Conservation (phyloP, 1,140 invertebrate genomes). For the Bradysia coprophila region DNA sequence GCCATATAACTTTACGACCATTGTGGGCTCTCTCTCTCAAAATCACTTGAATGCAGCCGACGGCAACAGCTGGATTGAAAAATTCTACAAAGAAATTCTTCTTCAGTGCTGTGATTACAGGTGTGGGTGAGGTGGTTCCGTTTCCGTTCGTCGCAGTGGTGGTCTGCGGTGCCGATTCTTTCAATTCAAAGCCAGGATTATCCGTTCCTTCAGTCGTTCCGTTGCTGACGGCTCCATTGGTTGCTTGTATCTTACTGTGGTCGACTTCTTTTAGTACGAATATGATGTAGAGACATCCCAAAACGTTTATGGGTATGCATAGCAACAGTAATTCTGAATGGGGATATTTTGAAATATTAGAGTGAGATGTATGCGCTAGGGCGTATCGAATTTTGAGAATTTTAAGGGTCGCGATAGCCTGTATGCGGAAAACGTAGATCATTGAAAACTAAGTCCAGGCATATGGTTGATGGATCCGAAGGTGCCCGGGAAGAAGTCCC, state of each 20-base stretch:
- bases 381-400: no score
- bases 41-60: slow-evolving; percentile 16
- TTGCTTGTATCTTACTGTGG: background rate
- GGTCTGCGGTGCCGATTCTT: slow-evolving; percentile 14
- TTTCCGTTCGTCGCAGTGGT: background rate
- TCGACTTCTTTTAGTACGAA: slow-evolving; percentile 20
- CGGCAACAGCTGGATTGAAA: slow-evolving; percentile 19
- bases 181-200: slow-evolving; percentile 8
- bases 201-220: slow-evolving; percentile 16
- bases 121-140: background rate
- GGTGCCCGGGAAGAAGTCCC: no score
- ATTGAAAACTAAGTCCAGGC: no score
- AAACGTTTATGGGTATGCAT: slow-evolving; percentile 7
- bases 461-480: no score
- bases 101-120: background rate
- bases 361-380: no score
- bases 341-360: no score
- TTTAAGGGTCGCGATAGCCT: no score
- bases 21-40: slow-evolving; percentile 16
- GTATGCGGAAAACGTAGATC: no score
- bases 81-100: slow-evolving; percentile 12
- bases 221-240: slow-evolving; percentile 6
- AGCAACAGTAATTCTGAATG: background rate
- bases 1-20: slow-evolving; percentile 13
- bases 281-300: slow-evolving; percentile 18